Evolutionary conservation across 2,888 invertebrate genomes (phyloP).

Genomic region (Atrina japonica): DNA sequence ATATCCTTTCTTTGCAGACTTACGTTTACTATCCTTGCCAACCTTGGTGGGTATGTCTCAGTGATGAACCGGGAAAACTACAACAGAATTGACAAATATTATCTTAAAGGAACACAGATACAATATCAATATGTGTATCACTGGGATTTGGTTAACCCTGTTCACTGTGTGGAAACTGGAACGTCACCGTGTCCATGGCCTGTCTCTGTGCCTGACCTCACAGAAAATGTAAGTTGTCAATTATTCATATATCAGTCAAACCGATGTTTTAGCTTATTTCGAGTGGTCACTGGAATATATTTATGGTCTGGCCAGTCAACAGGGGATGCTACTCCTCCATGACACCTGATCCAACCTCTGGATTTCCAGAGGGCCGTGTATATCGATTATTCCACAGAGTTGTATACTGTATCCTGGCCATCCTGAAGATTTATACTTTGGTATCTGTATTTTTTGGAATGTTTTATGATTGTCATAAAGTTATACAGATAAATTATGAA

Average conservation of each 20-base stretch:
- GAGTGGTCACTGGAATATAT: too few species aligned
- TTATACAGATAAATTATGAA: too few species aligned
- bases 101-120: slow-evolving; percentile 12
- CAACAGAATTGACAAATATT: slow-evolving; percentile 1
- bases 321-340: too few species aligned
- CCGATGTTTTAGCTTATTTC: not conserved
- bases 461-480: too few species aligned
- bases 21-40: slow-evolving; percentile 12
- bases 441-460: too few species aligned
- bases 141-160: slow-evolving; percentile 27
- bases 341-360: too few species aligned
- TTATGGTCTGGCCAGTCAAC: too few species aligned
- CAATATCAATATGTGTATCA: slow-evolving; percentile 26
- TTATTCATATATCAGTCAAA: not conserved
- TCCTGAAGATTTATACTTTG: too few species aligned
- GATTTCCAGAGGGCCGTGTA: too few species aligned
- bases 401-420: too few species aligned
- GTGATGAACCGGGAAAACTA: slow-evolving; percentile 21
- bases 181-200: slow-evolving; percentile 2
- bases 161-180: slow-evolving; percentile 17
- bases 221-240: slow-evolving; percentile 16
- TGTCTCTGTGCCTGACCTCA: slow-evolving; percentile 12
- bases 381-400: too few species aligned
- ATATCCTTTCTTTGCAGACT: slow-evolving; percentile 15
- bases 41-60: slow-evolving; percentile 25